Evolutionary conservation across 1,140 invertebrate genomes (phyloP).

Genomic region (Drosophila pectinifera): DNA sequence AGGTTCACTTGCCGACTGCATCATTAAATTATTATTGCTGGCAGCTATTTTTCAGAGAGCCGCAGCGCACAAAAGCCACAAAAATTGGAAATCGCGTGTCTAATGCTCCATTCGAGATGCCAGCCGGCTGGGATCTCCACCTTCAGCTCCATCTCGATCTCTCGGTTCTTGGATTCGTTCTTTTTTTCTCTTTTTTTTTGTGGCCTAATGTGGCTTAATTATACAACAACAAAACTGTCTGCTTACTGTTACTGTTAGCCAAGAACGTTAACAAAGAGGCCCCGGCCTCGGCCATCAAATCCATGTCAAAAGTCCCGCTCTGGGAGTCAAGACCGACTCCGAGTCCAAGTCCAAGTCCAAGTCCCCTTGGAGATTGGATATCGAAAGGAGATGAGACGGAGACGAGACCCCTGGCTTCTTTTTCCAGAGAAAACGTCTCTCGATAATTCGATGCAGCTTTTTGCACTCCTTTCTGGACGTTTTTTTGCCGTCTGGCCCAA

Average conservation of each 20-base stretch:
- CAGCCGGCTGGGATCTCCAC: slow-evolving; percentile 42
- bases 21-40: slow-evolving; percentile 81
- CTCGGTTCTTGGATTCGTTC: slow-evolving; percentile 3
- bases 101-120: slow-evolving; percentile 67
- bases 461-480: background rate
- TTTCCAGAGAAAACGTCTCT: slow-evolving; percentile 71
- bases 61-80: slow-evolving; percentile 35
- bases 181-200: background rate
- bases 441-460: slow-evolving; percentile 70
- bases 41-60: slow-evolving; percentile 52
- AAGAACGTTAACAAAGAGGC: slow-evolving; percentile 37
- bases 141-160: background rate
- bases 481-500: slow-evolving; percentile 12
- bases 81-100: slow-evolving; percentile 72
- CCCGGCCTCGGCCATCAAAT: slow-evolving; percentile 56
- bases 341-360: too few relatives aligned
- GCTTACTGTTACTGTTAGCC: slow-evolving; percentile 67
- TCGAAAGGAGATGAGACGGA: slow-evolving; percentile 16
- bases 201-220: slow-evolving; percentile 79
- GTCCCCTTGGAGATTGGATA: slow-evolving; percentile 21
- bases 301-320: slow-evolving; percentile 73
- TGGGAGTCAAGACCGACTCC: slow-evolving; percentile 48
- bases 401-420: slow-evolving; percentile 23
- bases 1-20: slow-evolving; percentile 69
- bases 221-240: slow-evolving; percentile 51